Percentiles rank a stretch among this genome's conserved stretches.
Evolutionary conservation across 2,888 invertebrate species (phyloP).

Genomic region (Steinernema scapterisci): DNA sequence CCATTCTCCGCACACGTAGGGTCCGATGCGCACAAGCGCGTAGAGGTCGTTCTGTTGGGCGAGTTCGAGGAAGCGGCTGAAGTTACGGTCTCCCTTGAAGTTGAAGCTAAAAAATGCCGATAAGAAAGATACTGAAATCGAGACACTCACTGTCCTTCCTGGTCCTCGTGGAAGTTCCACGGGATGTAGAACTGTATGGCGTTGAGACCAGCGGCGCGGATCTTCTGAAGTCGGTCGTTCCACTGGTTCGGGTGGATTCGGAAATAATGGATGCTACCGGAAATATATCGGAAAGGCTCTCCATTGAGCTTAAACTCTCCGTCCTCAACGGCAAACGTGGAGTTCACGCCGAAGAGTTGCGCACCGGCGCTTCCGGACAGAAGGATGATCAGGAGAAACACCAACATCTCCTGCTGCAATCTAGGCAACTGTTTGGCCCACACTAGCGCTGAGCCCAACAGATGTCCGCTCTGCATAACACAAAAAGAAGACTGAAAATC

Average conservation of each 20-base stretch:
- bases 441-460: neutral
- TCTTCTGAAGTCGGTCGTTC: constrained; percentile 78
- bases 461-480: constrained; percentile 5
- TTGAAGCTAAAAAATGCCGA: constrained; percentile 38
- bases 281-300: constrained; percentile 72
- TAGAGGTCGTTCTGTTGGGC: constrained; percentile 50
- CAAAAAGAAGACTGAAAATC: constrained; percentile 22
- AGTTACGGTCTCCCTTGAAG: constrained; percentile 45
- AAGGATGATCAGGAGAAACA: neutral
- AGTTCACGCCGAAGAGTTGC: neutral
- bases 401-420: neutral
- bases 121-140: constrained; percentile 68
- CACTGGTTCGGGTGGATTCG: constrained; percentile 80
- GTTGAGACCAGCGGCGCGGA: constrained; percentile 77
- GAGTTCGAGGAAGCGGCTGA: constrained; percentile 53
- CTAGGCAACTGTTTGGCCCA: neutral
- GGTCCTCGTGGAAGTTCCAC: constrained; percentile 46
- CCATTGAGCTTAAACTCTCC: constrained; percentile 70
- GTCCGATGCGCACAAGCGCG: constrained; percentile 59
- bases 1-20: constrained; percentile 63
- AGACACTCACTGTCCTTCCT: neutral
- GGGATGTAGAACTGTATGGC: constrained; percentile 61
- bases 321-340: neutral
- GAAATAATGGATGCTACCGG: constrained; percentile 78
- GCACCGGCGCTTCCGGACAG: neutral